Conservation (phyloP, 1,140 invertebrate genomes). For the Drosophila elegans region DNA sequence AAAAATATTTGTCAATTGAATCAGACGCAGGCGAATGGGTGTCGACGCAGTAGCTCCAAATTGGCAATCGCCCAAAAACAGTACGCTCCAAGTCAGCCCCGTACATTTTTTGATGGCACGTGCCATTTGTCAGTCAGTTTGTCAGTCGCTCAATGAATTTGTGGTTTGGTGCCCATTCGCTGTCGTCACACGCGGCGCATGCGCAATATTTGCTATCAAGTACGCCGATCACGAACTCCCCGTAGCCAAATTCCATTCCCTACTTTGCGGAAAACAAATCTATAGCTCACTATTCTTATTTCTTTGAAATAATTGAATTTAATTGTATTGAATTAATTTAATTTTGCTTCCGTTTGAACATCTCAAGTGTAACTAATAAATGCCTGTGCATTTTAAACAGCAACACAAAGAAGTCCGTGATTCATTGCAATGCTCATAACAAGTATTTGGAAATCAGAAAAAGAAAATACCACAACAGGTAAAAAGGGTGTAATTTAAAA, state of each 20-base stretch:
- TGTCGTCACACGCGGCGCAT: conserved; percentile 44
- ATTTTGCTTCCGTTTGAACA: conserved; percentile 15
- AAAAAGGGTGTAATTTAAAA: not conserved
- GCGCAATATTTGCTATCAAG: conserved; percentile 27
- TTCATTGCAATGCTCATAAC: not conserved
- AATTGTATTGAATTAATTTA: not conserved
- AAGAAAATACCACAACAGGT: not conserved
- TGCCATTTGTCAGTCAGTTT: conserved; percentile 34
- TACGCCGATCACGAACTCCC: conserved; percentile 29
- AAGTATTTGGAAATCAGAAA: not conserved
- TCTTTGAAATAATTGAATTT: not conserved
- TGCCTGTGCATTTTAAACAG: not conserved
- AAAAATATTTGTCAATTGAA: conserved; percentile 39
- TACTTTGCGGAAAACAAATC: conserved; percentile 4
- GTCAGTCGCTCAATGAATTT: conserved; percentile 29
- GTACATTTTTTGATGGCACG: conserved; percentile 48
- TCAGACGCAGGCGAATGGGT: not conserved
- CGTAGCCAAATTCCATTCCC: conserved; percentile 41
- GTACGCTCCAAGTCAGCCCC: conserved; percentile 18
- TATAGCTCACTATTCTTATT: conserved; percentile 11
- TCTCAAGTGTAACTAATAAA: conserved; percentile 6
- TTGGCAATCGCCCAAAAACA: conserved; percentile 46
- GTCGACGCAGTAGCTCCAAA: conserved; percentile 20
- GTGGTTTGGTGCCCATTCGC: conserved; percentile 1
- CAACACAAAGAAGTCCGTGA: not conserved